These are phyloP conservation scores for Hirtodrosophila duncani DNA, from an alignment of 2,888 invertebrate species.

Conservation along the genomic window DNA sequence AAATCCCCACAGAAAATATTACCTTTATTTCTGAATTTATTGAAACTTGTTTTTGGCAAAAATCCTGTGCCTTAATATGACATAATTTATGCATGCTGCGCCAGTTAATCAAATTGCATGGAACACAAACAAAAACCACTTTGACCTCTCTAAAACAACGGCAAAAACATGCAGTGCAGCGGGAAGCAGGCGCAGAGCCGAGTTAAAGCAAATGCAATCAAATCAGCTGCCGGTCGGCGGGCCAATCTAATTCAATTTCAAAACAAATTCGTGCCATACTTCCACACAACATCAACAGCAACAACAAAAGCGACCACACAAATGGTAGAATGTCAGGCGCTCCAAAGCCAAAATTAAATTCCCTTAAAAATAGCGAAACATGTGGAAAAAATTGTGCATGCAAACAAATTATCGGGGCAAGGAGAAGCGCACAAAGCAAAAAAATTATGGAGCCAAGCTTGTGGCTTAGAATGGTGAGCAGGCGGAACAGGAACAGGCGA, in stretches of 20 bases:
- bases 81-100: constrained; percentile 57
- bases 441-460: constrained; percentile 3
- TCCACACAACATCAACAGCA: not conserved
- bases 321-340: constrained; percentile 51
- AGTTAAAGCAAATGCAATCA: constrained; percentile 56
- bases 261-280: constrained; percentile 58
- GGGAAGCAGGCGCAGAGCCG: constrained; percentile 5
- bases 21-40: no score
- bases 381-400: constrained; percentile 13
- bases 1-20: no score
- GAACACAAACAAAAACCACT: constrained; percentile 47
- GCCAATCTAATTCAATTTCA: constrained; percentile 68
- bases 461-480: constrained; percentile 43
- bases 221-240: constrained; percentile 58
- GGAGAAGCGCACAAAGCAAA: not conserved
- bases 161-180: constrained; percentile 24
- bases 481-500: constrained; percentile 52
- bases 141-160: constrained; percentile 22
- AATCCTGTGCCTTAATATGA: constrained; percentile 37
- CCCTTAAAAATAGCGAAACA: constrained; percentile 32
- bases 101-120: constrained; percentile 64
- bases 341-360: constrained; percentile 58
- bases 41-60: constrained; percentile 8
- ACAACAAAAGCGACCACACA: constrained; percentile 14
- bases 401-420: constrained; percentile 25